Evolutionary conservation across 2,888 invertebrate genomes (phyloP), one percentile per base, ranked within the genome.

Genomic region (Heterodera filipjevi): DNA sequence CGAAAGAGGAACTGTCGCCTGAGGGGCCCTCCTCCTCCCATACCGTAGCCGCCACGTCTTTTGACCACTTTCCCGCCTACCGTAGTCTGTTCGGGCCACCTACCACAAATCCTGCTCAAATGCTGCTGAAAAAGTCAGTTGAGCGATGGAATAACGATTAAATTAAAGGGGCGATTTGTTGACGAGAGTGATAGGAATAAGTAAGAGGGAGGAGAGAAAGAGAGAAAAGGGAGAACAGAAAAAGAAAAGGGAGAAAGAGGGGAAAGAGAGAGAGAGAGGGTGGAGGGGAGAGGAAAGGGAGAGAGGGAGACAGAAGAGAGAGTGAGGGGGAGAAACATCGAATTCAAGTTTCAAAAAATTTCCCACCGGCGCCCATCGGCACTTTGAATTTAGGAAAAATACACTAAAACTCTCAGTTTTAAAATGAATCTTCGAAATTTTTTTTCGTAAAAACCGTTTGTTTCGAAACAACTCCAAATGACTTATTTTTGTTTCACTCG

Each of bases 71-170:
- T 19, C 59, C 68, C 68, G 68, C 33, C 33, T 68, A 68, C 14
- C 68, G 68, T 10, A 68, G 68, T 35, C 68, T 68, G 33, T 68
- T 68, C 19, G 68, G 33, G 33, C 68, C 68, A 59, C 27, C 59
- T 27, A n/a, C 59, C 68, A 22, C 68, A 35, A 32, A 68, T 33
- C 33, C 68, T 8, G 68, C 68, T 59, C 59, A 59, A 68, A 68
- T 68, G 68, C 68, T 68, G 68, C 22, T 68, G 33, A 32, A 35
- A 32, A 35, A 35, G 68, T 68, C 32, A 35, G 68, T 59, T 59
- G 59, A 59, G 53, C 53, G 53, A 53, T 53, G 59, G 59, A 27
- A 27, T n/a, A n/a, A n/a, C n/a, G n/a, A n/a, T n/a, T n/a, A 27
- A 59, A 59, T n/a, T 22, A 12, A 59, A 59, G 27, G n/a, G n/a